Percentiles rank a stretch among this genome's conserved stretches.
Evolutionary conservation across 2,797 vertebrate genomes (phyloP).

Genomic region (Pangasius krempfi): DNA sequence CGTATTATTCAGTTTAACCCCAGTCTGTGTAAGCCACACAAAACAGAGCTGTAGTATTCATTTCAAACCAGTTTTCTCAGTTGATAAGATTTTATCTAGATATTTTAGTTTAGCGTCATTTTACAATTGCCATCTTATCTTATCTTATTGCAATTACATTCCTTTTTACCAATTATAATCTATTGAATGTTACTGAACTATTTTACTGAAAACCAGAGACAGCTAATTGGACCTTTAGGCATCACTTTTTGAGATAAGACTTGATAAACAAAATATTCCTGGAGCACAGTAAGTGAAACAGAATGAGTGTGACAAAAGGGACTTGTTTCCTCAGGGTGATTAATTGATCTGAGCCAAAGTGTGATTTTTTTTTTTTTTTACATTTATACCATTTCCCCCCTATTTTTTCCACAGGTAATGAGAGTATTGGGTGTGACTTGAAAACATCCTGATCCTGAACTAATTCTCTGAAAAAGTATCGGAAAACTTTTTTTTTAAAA

Average conservation of each 20-base stretch:
- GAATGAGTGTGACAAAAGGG: conserved; percentile 24
- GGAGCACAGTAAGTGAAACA: not conserved
- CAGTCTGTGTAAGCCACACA: not conserved
- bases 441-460: conserved; percentile 13
- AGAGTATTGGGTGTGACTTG: conserved; percentile 13
- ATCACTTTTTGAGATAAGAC: not conserved
- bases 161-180: not conserved
- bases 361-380: conserved; percentile 53
- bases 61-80: not conserved
- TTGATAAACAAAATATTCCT: conserved; percentile 17
- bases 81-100: conserved; percentile 4
- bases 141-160: not conserved
- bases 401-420: not conserved
- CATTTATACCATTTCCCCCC: conserved; percentile 42
- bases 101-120: not conserved
- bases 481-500: not conserved
- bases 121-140: not conserved
- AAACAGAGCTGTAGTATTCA: not conserved
- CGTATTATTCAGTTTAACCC: not conserved
- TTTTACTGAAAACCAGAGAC: not conserved
- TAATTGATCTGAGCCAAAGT: conserved; percentile 67
- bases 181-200: not conserved
- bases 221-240: not conserved
- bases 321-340: conserved; percentile 64
- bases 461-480: not conserved